Evolutionary conservation across 2,113 vertebrate species (phyloP).

Genomic region (Dasyprocta punctata): DNA sequence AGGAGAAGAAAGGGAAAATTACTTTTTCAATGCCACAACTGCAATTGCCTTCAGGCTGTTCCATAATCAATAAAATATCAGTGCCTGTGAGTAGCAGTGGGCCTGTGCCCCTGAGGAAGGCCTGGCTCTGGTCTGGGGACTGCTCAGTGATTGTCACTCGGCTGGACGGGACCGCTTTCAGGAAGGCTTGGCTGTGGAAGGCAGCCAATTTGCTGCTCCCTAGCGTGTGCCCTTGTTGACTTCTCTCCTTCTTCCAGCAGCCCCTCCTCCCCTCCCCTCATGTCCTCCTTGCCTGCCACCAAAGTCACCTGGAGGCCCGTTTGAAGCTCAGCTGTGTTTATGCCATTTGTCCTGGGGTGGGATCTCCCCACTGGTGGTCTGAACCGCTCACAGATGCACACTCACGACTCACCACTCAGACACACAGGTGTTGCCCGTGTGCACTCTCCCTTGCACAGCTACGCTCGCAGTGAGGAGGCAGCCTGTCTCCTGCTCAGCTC

Average conservation of each 20-base stretch:
- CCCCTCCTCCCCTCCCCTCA: background rate
- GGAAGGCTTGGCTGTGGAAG: background rate
- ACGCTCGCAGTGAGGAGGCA: background rate
- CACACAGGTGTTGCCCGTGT: background rate
- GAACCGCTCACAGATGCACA: background rate
- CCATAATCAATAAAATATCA: conserved; percentile 76
- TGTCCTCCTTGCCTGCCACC: background rate
- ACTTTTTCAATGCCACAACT: background rate
- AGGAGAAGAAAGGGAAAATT: conserved; percentile 31
- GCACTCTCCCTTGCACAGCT: background rate
- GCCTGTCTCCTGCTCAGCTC: background rate
- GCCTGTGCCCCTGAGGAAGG: conserved; percentile 47
- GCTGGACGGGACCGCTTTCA: fast-evolving
- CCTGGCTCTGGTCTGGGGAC: background rate
- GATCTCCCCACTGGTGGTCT: background rate
- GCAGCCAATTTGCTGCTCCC: fast-evolving
- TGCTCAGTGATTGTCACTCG: background rate
- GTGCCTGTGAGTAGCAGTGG: background rate
- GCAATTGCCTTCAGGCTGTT: conserved; percentile 58
- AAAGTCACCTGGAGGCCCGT: background rate
- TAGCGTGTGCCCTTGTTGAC: fast-evolving
- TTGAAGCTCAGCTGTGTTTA: conserved; percentile 44
- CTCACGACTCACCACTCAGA: background rate
- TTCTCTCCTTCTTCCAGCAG: conserved; percentile 32
- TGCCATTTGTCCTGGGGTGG: background rate